Percentiles rank a stretch among this genome's conserved stretches.
Conservation (phyloP, 2,888 invertebrate species). For the Petrolisthes cinctipes region DNA sequence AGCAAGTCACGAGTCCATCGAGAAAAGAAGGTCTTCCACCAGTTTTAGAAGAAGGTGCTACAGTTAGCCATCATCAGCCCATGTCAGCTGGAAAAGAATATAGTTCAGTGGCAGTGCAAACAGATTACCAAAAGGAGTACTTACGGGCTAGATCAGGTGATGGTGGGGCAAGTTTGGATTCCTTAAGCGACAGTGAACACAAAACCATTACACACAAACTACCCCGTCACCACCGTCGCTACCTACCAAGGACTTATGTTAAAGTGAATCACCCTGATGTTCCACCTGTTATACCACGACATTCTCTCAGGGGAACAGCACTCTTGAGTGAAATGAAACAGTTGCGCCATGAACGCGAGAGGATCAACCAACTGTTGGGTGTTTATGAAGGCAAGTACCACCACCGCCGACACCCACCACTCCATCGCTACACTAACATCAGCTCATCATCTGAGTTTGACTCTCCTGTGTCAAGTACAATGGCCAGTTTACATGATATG, state of each 20-base stretch:
- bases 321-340: slow-evolving; percentile 25
- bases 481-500: slow-evolving; percentile 30
- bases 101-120: slow-evolving; percentile 48
- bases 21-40: slow-evolving; percentile 36
- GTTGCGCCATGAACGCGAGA: slow-evolving; percentile 37
- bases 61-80: neutral
- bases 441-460: slow-evolving; percentile 50
- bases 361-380: slow-evolving; percentile 30
- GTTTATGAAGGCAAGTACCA: neutral
- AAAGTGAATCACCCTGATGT: neutral
- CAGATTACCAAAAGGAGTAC: slow-evolving; percentile 32
- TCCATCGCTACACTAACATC: neutral
- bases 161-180: slow-evolving; percentile 42
- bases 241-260: neutral
- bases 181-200: slow-evolving; percentile 38
- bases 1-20: slow-evolving; percentile 40
- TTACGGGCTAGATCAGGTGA: slow-evolving; percentile 17
- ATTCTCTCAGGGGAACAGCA: neutral
- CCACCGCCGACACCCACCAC: neutral
- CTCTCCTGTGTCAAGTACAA: slow-evolving; percentile 36
- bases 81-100: neutral
- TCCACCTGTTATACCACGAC: neutral
- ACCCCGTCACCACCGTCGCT: neutral
- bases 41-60: slow-evolving; percentile 37
- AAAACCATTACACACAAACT: neutral